Percentiles rank a stretch among this genome's conserved stretches.
phyloP scores from a whole-genome alignment of 1,140 invertebrate species.

The Dysdera silvatica region DNA sequence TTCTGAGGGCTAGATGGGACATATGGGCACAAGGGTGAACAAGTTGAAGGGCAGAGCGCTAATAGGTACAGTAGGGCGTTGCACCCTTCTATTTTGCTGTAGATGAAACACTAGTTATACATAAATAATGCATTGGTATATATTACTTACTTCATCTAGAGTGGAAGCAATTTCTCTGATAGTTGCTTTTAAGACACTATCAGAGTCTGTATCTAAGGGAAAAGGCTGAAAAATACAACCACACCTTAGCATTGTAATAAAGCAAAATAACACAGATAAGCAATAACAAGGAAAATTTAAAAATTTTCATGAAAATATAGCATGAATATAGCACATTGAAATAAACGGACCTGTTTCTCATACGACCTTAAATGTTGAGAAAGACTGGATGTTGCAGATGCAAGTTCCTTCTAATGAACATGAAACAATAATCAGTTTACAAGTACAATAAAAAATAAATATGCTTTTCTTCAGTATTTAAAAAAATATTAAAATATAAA shows the following conservation, averaged over 20 bases:
- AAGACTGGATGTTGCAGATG: slow-evolving; percentile 43
- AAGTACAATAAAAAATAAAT: slow-evolving; percentile 2
- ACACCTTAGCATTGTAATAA: not conserved
- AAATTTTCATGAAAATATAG: not conserved
- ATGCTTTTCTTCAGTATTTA: not conserved
- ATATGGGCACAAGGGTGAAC: too few relatives aligned
- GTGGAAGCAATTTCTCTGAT: slow-evolving; percentile 45
- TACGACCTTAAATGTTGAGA: slow-evolving; percentile 46
- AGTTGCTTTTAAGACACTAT: slow-evolving; percentile 45
- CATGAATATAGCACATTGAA: not conserved
- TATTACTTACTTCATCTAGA: slow-evolving; percentile 44
- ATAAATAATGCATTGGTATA: not conserved
- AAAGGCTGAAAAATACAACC: slow-evolving; percentile 38
- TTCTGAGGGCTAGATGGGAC: too few relatives aligned
- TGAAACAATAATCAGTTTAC: slow-evolving; percentile 31
- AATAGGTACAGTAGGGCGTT: too few relatives aligned
- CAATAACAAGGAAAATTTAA: not conserved
- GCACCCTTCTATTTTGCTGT: not conserved
- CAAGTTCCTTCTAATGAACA: slow-evolving; percentile 45
- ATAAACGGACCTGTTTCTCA: slow-evolving; percentile 42
- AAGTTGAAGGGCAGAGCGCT: too few relatives aligned
- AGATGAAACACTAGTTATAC: not conserved
- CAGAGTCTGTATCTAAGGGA: slow-evolving; percentile 43
- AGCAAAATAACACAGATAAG: not conserved
- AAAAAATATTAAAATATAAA: not conserved